Base-by-base conservation (phyloP, 2,797 vertebrate genomes). In the Aphelocoma californica region DNA sequence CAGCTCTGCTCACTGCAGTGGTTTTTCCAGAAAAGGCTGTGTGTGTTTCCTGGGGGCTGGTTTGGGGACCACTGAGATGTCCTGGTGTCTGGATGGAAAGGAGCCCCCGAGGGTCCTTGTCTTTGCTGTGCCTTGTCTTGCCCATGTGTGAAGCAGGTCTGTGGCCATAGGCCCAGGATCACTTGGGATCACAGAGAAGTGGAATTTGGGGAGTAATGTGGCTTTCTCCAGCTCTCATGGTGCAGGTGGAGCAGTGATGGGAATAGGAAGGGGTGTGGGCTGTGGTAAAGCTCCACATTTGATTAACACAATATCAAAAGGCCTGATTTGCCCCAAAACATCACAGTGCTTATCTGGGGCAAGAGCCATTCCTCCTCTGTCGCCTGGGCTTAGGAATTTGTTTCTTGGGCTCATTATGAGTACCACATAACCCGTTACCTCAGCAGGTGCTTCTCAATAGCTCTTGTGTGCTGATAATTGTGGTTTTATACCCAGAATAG, bases 111-210 rank as follows among this genome's bases (percentile, higher is more conserved):
- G 29, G 26, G 24, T 81, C 47, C 23, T 25, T 36, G 54, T n/a
- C 34, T 32, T 36, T 42, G 12, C 56, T 13, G 34, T 14, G 24
- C 6, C 1, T 0, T 17, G 16, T 47, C 40, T 40, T 47, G 51
- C 40, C 56, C 0, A 0, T 17, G 24, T 36, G 25, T 10, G 1
- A 11, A 53, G 69, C 54, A 4, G 1, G 19, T 26, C 48, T 18
- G 21, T 10, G 81, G 38, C 38, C 1, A 0, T 8, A 20, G 8
- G 2, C 17, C 8, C 7, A 14, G 54, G 29, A 36, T 81, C 53
- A 0, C 40, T 40, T 23, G 4, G 56, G 36, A 50, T 48, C 83
- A 10, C 4, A 7, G 61, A 67, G 40, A 26, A 9, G 7, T 50
- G 73, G 23, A 34, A 57, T 53, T 4, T 5, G 28, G 29, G 31